phyloP scores from a whole-genome alignment of 2,888 invertebrate species.

The Bellardia bayeri region DNA sequence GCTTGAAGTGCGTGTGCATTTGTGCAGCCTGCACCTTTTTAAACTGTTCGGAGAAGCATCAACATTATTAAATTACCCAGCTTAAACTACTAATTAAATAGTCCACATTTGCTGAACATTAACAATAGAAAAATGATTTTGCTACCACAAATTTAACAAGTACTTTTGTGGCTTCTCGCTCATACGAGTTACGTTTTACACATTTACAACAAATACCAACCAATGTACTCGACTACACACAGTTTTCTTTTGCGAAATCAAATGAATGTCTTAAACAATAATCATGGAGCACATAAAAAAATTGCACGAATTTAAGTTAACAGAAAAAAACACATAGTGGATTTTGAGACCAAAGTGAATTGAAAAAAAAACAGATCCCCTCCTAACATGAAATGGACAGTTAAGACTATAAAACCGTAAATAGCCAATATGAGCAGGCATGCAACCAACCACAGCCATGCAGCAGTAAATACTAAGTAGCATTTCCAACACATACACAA shows the following conservation, averaged over 20 bases:
- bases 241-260: slow-evolving; percentile 61
- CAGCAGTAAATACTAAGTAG: slow-evolving; percentile 30
- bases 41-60: slow-evolving; percentile 29
- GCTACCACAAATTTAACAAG: slow-evolving; percentile 52
- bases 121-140: slow-evolving; percentile 22
- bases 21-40: slow-evolving; percentile 32
- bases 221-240: not conserved
- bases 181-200: not conserved
- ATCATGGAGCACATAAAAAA: slow-evolving; percentile 62
- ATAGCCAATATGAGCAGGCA: slow-evolving; percentile 64
- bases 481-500: slow-evolving; percentile 50
- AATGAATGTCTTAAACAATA: slow-evolving; percentile 68
- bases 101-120: slow-evolving; percentile 52
- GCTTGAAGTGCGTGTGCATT: slow-evolving; percentile 65
- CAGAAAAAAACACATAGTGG: slow-evolving; percentile 22
- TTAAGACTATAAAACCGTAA: slow-evolving; percentile 68
- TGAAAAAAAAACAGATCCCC: slow-evolving; percentile 30
- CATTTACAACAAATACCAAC: slow-evolving; percentile 47
- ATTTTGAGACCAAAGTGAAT: slow-evolving; percentile 54
- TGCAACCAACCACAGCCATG: slow-evolving; percentile 63
- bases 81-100: slow-evolving; percentile 64
- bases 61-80: slow-evolving; percentile 48
- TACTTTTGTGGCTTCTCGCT: slow-evolving; percentile 16
- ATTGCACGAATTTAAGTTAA: slow-evolving; percentile 69
- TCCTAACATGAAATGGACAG: slow-evolving; percentile 70